Conservation (phyloP, 2,797 vertebrate species). For the Diglossa cyanea region DNA sequence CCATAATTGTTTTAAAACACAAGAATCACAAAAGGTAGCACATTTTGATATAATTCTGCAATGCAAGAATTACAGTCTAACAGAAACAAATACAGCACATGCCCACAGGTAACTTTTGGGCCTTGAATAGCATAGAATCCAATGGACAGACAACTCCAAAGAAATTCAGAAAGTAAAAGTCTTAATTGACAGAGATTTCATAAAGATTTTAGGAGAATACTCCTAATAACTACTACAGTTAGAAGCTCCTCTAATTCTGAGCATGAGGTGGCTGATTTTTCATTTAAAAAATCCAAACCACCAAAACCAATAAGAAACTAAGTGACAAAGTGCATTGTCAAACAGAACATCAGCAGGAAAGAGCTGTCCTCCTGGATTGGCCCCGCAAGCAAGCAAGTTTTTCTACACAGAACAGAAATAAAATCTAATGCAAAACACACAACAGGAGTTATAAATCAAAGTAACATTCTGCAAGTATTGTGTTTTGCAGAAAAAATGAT, state of each 20-base stretch:
- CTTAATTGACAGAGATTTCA: background rate
- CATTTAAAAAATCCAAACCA: background rate
- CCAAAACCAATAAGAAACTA: background rate
- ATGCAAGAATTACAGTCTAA: background rate
- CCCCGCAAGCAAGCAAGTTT: background rate
- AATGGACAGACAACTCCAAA: background rate
- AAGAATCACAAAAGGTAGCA: background rate
- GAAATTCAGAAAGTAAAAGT: background rate
- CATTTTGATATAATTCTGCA: background rate
- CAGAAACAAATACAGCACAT: background rate
- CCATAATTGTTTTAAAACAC: background rate
- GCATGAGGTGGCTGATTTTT: background rate
- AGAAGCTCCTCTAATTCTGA: background rate
- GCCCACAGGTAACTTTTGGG: background rate
- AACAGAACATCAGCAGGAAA: background rate
- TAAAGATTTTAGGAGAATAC: background rate
- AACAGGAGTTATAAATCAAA: background rate
- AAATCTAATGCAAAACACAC: background rate
- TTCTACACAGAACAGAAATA: background rate
- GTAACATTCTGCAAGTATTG: background rate
- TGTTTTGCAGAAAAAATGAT: background rate
- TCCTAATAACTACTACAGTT: background rate
- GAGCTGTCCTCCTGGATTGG: background rate
- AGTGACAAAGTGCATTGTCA: background rate
- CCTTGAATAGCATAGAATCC: background rate